phyloP scores from a whole-genome alignment of 2,113 vertebrate genomes.

The Lonchura striata region DNA sequence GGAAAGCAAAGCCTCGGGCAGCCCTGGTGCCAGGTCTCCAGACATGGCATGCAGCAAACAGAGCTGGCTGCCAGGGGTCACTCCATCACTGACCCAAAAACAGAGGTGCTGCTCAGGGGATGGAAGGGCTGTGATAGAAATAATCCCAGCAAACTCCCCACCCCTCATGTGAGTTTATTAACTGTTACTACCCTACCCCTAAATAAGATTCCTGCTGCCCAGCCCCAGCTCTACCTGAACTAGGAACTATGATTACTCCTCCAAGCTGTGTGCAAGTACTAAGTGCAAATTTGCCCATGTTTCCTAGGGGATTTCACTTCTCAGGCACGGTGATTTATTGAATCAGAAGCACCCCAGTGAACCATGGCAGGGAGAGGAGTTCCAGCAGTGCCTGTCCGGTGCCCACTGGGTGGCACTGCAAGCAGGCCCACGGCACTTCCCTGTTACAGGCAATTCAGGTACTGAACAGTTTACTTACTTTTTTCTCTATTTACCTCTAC shows the following conservation, averaged over 20 bases:
- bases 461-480: background rate
- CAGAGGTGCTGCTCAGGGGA: background rate
- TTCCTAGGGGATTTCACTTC: background rate
- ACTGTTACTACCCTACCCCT: background rate
- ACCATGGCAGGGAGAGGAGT: background rate
- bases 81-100: background rate
- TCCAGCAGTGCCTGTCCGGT: background rate
- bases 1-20: background rate
- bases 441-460: too few species aligned
- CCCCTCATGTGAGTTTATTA: background rate
- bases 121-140: background rate
- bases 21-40: background rate
- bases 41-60: background rate
- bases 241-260: background rate
- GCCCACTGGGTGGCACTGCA: slow-evolving; percentile 67
- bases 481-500: background rate
- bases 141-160: background rate
- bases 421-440: background rate
- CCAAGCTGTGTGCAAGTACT: background rate
- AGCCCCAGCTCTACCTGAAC: background rate
- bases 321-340: background rate
- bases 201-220: background rate
- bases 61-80: background rate
- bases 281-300: background rate
- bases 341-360: background rate